Base-by-base conservation (phyloP, 2,797 vertebrate genomes). In the Semotilus atromaculatus region DNA sequence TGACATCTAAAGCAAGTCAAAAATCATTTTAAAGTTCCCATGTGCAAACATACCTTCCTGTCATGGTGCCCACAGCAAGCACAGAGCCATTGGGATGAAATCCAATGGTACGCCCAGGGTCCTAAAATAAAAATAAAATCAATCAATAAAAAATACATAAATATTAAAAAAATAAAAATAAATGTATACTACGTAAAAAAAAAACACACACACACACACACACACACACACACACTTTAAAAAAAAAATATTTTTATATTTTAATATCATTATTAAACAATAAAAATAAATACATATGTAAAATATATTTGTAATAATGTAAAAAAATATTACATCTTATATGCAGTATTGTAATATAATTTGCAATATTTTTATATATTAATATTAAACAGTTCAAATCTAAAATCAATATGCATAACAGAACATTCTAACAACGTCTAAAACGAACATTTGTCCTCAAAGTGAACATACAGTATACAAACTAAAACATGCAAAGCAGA, bases 51-150 rank as follows among this genome's bases (percentile, higher is more conserved):
- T 88, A 98, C 97, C 96, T 96, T 93, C 96, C 97, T 51, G 95
- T 96, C 90, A 96, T 95, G 14, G 96, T 97, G 74, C 97, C 97
- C 72, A 98, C 94, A 0, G 96, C 97, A 82, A 98, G 83, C 66
- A 98, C 97, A 0, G 92, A 90, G 0, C 96, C 97, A 1, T 91
- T 96, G 86, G 97, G 97, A 89, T 98, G 97, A 88, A 98, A 98
- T 68, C 96, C 95, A 13, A 94, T 96, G 19, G 94, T 96, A 81
- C 96, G 92, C 0, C 94, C 96, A 0, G 95, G 93, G 85, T 98
- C 97, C 97, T 98, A 90, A 10, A 87, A 84, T 34, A 68, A 80
- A 67, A 80, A 87, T 70, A 58, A 58, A 68, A 60, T 16, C 55
- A 21, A 74, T 58, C 7, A 23, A 34, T 71, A 81, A 40, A 40